These are phyloP conservation scores for Heliangelus exortis DNA, from an alignment of 2,797 vertebrate genomes.

Conservation along the genomic window DNA sequence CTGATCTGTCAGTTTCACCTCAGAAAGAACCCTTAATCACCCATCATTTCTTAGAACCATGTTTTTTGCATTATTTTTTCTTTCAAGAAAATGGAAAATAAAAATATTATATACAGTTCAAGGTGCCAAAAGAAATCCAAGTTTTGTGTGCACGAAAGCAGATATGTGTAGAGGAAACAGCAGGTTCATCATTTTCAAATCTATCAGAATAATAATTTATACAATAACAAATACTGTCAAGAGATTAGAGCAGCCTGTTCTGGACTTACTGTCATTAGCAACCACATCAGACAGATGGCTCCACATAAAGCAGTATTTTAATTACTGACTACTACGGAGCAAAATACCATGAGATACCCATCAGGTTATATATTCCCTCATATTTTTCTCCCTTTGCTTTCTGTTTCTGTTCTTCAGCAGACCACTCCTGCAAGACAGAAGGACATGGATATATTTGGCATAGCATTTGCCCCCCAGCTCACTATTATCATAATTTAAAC, in stretches of 20 bases:
- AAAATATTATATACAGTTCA: neutral
- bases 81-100: neutral
- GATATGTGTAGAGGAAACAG: neutral
- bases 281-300: neutral
- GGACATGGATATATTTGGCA: accelerated
- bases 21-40: neutral
- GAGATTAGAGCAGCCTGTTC: neutral
- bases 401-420: neutral
- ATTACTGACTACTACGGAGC: neutral
- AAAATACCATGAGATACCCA: neutral
- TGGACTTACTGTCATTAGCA: neutral
- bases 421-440: neutral
- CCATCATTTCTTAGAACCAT: neutral
- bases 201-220: neutral
- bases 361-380: neutral
- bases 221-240: neutral
- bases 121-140: neutral
- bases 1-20: neutral
- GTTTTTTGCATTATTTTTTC: neutral
- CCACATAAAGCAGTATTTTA: neutral
- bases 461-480: neutral
- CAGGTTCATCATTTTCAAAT: neutral
- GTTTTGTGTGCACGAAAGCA: neutral
- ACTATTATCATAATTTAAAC: neutral
- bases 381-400: neutral